Evolutionary conservation across 2,797 vertebrate species (phyloP), one percentile per base, ranked within the genome.

Genomic region (Mus caroli): DNA sequence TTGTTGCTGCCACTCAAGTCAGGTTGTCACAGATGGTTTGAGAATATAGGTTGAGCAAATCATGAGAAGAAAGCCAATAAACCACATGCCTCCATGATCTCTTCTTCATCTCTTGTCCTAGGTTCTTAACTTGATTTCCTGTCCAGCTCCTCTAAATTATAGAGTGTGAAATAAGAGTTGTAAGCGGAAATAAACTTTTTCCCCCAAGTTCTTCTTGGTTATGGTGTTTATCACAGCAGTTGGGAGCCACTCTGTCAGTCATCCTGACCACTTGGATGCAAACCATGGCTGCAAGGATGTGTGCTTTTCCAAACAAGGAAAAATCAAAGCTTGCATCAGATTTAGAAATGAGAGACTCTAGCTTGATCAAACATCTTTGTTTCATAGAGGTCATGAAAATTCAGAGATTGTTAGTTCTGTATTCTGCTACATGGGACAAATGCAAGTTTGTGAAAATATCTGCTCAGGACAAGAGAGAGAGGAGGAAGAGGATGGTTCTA

Each of bases 291-390:
- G 6, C 7, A 1, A 34, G 1, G 31, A 50, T 56, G 8, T 71
- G 46, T 71, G 40, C 19, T 28, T 88, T 77, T 58, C 15, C 34
- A 56, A 46, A 86, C 9, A 50, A 11, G 1, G 14, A 15, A 22
- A 83, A 83, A 78, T 87, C 31, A 60, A 92, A 95, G 60, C n/a
- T 20, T 88, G 43, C 40, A 67, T 95, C 67, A 26, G 19, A 43
- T 64, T 90, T 89, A 40, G 58, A 92, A 76, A 88, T 6, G 2
- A 75, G 50, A 90, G 22, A 4, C 46, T 87, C 58, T 71, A 80
- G 4, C 77, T 58, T 91, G n/a, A 62, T 60, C 40, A 69, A 88
- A 26, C 46, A 5, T 54, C 1, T 71, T 22, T 71, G 31, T 37
- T 1, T 5, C 24, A 4, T 28, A 56, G 10, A 84, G 28, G 13